These are phyloP conservation scores for Chrysopilus asiliformis DNA, from an alignment of 2,888 invertebrate genomes.

Conservation along the genomic window DNA sequence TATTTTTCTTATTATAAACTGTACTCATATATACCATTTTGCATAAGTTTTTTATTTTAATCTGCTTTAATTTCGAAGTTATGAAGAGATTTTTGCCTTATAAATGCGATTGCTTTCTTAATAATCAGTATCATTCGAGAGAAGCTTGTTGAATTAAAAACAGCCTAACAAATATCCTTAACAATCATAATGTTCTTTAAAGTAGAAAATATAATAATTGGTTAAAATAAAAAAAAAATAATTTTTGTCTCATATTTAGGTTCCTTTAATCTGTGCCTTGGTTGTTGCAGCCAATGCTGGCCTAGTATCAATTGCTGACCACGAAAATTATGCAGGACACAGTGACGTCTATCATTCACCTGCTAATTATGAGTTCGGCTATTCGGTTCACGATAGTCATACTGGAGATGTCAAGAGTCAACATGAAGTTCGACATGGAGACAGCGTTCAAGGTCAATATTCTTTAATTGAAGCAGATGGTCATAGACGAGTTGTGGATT, in stretches of 20 bases:
- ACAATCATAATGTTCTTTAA: too few species aligned
- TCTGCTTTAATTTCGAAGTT: too few species aligned
- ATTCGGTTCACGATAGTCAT: constrained; percentile 32
- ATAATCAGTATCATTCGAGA: too few species aligned
- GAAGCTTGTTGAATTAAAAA: too few species aligned
- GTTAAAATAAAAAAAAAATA: not conserved
- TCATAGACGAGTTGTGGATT: constrained; percentile 32
- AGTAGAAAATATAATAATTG: too few species aligned
- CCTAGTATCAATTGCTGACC: not conserved
- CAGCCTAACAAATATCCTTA: too few species aligned
- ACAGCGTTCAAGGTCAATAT: constrained; percentile 33
- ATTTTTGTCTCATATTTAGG: not conserved
- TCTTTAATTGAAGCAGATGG: constrained; percentile 34
- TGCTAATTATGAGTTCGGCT: constrained; percentile 33
- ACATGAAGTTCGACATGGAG: constrained; percentile 33
- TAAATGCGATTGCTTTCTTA: too few species aligned
- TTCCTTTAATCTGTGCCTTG: not conserved
- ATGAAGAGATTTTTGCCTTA: too few species aligned
- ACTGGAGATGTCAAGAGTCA: constrained; percentile 36
- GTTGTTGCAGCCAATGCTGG: not conserved
- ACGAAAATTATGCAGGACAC: too few species aligned
- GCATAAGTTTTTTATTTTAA: too few species aligned
- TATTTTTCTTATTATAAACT: too few species aligned
- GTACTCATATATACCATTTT: too few species aligned
- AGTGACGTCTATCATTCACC: constrained; percentile 21